These are phyloP conservation scores for Drosophila mercatorum DNA, from an alignment of 2,888 invertebrate genomes.

Conservation along the genomic window DNA sequence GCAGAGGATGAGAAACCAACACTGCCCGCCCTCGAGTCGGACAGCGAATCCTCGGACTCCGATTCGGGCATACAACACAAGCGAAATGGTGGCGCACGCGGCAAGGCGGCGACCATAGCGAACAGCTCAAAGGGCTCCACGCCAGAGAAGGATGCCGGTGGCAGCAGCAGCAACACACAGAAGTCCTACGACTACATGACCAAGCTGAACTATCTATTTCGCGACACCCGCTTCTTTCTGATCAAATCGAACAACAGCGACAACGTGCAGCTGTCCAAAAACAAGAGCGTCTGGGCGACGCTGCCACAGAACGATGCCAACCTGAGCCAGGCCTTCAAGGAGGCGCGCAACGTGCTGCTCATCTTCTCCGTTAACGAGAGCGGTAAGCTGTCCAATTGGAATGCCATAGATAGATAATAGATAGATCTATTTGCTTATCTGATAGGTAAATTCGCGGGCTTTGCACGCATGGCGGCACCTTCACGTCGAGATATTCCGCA, in stretches of 20 bases:
- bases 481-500: slow-evolving; percentile 95
- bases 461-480: slow-evolving; percentile 95
- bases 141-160: slow-evolving; percentile 57
- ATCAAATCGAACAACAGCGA: slow-evolving; percentile 99
- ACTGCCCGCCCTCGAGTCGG: slow-evolving; percentile 71
- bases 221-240: slow-evolving; percentile 97
- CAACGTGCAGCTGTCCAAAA: slow-evolving; percentile 97
- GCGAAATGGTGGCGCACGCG: slow-evolving; percentile 73
- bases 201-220: slow-evolving; percentile 96
- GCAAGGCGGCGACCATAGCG: slow-evolving; percentile 48
- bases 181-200: slow-evolving; percentile 92
- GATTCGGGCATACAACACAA: slow-evolving; percentile 82
- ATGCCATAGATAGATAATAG: background rate
- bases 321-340: slow-evolving; percentile 96
- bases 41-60: slow-evolving; percentile 81
- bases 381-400: slow-evolving; percentile 84
- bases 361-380: slow-evolving; percentile 99
- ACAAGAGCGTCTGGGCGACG: slow-evolving; percentile 98
- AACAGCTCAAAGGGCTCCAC: slow-evolving; percentile 66
- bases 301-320: slow-evolving; percentile 98
- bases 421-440: slow-evolving; percentile 17
- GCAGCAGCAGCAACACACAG: slow-evolving; percentile 44
- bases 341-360: slow-evolving; percentile 96
- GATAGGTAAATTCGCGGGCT: slow-evolving; percentile 93
- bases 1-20: slow-evolving; percentile 71